phyloP scores from a whole-genome alignment of 37 sponge, comb jelly and placozoan species.

The Mnemiopsis leidyi region DNA sequence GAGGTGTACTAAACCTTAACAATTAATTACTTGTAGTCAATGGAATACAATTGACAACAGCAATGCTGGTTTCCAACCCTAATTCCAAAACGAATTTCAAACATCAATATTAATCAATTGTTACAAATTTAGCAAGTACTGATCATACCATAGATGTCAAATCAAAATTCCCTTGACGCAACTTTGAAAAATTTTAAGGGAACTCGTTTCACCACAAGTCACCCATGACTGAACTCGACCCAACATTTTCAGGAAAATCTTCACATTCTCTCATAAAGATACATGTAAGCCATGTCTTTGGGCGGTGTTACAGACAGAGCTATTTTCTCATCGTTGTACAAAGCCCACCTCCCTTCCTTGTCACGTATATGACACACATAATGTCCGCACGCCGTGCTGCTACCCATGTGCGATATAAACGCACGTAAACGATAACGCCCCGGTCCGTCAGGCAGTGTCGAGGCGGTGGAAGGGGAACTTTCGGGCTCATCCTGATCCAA shows the following conservation, averaged over 20 bases:
- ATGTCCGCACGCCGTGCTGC: constrained; percentile 85
- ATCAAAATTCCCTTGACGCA: too few species aligned
- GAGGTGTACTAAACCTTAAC: too few species aligned
- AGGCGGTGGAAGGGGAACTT: neutral
- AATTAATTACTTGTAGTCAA: too few species aligned
- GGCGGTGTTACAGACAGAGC: constrained; percentile 80
- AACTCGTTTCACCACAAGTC: too few species aligned
- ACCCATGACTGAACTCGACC: too few species aligned
- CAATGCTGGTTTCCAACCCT: too few species aligned
- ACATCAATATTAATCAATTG: too few species aligned
- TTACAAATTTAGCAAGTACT: too few species aligned
- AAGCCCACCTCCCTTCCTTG: constrained; percentile 82
- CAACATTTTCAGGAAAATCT: neutral
- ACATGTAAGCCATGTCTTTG: constrained; percentile 81
- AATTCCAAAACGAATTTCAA: too few species aligned
- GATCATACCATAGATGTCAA: too few species aligned
- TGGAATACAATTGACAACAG: too few species aligned
- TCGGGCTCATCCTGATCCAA: constrained; percentile 67
- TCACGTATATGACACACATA: constrained; percentile 85
- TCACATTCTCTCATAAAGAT: constrained; percentile 77
- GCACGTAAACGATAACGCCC: constrained; percentile 73
- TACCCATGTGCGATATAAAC: constrained; percentile 93
- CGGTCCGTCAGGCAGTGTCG: constrained; percentile 19
- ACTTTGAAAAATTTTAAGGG: too few species aligned
- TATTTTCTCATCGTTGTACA: constrained; percentile 91